Evolutionary conservation across 1,140 invertebrate species (phyloP), one percentile per base, ranked within the genome.

Genomic region (Drosophila nannoptera): DNA sequence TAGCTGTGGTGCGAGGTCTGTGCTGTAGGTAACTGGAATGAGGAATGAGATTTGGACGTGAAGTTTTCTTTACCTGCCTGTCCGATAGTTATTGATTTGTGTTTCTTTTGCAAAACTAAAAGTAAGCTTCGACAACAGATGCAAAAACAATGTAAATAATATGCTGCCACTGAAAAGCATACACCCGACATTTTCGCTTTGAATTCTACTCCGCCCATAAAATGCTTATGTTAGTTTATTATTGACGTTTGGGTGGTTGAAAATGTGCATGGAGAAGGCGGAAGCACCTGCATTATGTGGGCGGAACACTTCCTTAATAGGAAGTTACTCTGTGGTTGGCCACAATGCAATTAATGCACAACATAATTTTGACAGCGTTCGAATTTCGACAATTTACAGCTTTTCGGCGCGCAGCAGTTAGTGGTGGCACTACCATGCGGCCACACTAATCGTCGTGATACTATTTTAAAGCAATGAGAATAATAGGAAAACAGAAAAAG

Each of bases 81-180:
- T 69, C 61, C 52, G 46, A 66, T 38, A 55, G 55, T 74, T 84
- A 84, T 84, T 84, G 74, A 76, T 76, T 76, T 60, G 49, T 64
- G 64, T 69, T 59, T 53, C 43, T 63, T 78, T 83, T 74, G 50
- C 56, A 77, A 69, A 72, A 55, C 14, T 14, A 29, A 52, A 50
- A 29, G 9, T 38, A 55, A 55, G 45, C n/a, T 54, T 29, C 8
- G 14, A 50, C 69, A 78, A 73, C 73, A 49, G 73, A 73, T 61
- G 64, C 56, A 72, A 63, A 56, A 63, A 56, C 45, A 62, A 56
- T 63, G 63, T 45, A 66, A 73, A 69, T 22, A 22, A 22, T 22
- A 22, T 63, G 49, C 75, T 61, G 48, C 45, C 7, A 43, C 16
- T 46, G 76, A 42, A 50, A 35, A 52, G 16, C 33, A 52, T 52